A percentile compares a stretch with the other conserved stretches of the same genome.
These are phyloP conservation scores for Bembecia ichneumoniformis DNA, from an alignment of 2,888 invertebrate genomes.

Conservation along the genomic window DNA sequence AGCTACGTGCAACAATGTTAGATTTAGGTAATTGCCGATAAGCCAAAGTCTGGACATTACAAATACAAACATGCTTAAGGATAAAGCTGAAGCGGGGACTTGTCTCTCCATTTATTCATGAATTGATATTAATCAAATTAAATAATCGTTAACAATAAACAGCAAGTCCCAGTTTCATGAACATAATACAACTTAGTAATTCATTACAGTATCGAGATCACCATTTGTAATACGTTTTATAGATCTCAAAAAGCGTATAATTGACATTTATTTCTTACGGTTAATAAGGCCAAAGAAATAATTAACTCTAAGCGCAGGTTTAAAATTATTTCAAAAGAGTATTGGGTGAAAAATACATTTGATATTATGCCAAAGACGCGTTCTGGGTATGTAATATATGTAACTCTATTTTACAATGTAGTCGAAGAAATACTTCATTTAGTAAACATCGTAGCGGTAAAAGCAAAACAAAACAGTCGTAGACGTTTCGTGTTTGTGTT, in stretches of 20 bases:
- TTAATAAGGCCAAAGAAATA: constrained; percentile 63
- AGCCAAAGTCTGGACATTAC: constrained; percentile 34
- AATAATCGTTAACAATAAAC: too few species aligned
- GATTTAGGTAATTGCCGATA: constrained; percentile 28
- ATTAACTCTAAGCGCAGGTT: constrained; percentile 56
- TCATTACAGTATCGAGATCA: constrained; percentile 36
- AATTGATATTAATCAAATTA: too few species aligned
- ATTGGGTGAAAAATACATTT: constrained; percentile 73
- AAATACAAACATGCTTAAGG: constrained; percentile 60
- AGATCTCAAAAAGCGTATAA: constrained; percentile 58
- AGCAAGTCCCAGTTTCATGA: constrained; percentile 39
- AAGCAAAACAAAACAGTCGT: constrained; percentile 69
- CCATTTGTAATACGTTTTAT: constrained; percentile 33
- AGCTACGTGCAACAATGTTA: constrained; percentile 51
- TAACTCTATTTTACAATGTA: constrained; percentile 43
- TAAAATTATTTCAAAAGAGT: constrained; percentile 57
- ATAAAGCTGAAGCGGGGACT: constrained; percentile 50
- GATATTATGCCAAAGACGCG: constrained; percentile 51
- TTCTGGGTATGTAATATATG: constrained; percentile 36
- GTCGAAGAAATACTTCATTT: constrained; percentile 49
- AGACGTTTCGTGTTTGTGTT: constrained; percentile 61
- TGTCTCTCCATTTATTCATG: constrained; percentile 12
- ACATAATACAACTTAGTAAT: constrained; percentile 19
- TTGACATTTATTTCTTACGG: constrained; percentile 37
- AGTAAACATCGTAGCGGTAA: constrained; percentile 71